Conservation (phyloP, 2,888 invertebrate species). For the Drosophila anceps region DNA sequence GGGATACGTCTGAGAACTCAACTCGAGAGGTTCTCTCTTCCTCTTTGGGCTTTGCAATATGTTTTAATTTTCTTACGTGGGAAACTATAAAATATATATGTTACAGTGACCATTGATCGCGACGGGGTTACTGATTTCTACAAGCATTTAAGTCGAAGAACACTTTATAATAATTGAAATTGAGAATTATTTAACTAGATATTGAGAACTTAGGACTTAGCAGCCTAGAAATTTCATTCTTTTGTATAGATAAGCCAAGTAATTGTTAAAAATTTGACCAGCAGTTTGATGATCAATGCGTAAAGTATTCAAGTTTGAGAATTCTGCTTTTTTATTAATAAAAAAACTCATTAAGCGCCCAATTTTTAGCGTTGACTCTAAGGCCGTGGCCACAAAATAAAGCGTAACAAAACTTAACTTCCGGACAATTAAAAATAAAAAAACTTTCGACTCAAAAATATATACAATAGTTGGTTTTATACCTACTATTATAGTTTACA, state of each 20-base stretch:
- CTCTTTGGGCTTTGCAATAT: neutral
- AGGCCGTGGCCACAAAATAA: neutral
- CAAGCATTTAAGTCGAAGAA: neutral
- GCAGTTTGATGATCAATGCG: neutral
- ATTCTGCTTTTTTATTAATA: neutral
- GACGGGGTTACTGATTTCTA: neutral
- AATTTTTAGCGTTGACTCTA: neutral
- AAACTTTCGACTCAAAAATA: neutral
- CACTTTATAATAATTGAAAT: neutral
- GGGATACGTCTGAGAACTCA: constrained; percentile 8
- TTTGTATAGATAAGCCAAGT: neutral
- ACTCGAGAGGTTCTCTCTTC: neutral
- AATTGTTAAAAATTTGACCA: neutral
- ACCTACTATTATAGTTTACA: neutral
- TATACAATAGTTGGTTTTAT: neutral
- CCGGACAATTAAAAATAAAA: neutral
- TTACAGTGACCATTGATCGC: neutral
- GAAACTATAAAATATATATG: neutral
- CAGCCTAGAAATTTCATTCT: neutral
- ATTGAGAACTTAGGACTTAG: neutral
- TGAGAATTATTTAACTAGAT: no score
- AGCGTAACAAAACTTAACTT: neutral
- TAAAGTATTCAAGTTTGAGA: neutral
- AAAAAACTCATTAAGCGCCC: neutral
- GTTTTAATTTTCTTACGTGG: constrained; percentile 1